These are phyloP conservation scores for Chroicocephalus ridibundus DNA, from an alignment of 2,113 vertebrate species.

Conservation along the genomic window DNA sequence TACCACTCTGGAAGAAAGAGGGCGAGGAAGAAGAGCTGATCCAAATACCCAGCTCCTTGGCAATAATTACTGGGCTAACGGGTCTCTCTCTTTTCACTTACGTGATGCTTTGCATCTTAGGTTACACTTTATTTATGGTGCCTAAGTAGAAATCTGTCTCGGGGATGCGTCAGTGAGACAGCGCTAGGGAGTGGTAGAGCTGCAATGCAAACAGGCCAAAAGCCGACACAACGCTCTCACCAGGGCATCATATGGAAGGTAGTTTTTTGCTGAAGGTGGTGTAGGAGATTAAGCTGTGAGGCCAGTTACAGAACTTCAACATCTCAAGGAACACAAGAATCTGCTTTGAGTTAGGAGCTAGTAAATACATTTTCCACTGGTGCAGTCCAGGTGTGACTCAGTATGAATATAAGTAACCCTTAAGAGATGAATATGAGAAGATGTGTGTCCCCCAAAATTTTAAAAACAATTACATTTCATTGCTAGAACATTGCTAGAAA, in stretches of 20 bases:
- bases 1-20: neutral
- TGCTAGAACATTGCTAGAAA: neutral
- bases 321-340: neutral
- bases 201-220: neutral
- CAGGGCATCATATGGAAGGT: neutral
- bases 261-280: neutral
- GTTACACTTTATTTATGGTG: neutral
- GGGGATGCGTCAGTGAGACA: accelerated
- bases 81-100: neutral
- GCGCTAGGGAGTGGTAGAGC: no score
- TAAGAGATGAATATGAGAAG: neutral
- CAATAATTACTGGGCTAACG: neutral
- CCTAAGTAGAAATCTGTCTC: neutral
- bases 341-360: neutral
- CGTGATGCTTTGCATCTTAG: neutral
- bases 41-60: neutral
- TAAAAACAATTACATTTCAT: neutral
- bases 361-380: neutral
- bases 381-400: neutral
- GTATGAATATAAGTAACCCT: neutral
- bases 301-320: neutral
- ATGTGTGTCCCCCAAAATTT: neutral
- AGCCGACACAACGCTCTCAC: neutral
- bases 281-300: neutral
- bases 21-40: neutral